Percentiles rank a stretch among this genome's conserved stretches.
Conservation (phyloP, 1,140 invertebrate genomes). For the Cotesia vestalis region DNA sequence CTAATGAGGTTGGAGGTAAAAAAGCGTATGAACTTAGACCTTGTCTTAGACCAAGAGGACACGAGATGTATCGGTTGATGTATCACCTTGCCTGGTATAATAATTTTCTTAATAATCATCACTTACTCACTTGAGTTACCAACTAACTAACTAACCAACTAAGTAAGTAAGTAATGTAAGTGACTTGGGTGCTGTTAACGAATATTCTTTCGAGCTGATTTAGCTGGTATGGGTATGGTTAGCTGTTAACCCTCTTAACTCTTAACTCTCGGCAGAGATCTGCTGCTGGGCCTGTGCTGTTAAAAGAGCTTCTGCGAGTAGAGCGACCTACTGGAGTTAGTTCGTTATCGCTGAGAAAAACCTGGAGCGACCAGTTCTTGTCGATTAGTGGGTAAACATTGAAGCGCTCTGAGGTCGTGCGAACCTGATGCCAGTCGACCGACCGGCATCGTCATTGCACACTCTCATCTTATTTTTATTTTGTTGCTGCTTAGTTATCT, state of each 20-base stretch:
- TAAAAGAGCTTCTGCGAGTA: too few species aligned
- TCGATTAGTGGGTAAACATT: conserved; percentile 56
- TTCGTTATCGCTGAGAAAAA: conserved; percentile 51
- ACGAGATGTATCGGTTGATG: too few species aligned
- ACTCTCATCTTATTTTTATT: not conserved
- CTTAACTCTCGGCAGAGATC: conserved; percentile 1
- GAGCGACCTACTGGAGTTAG: conserved; percentile 49
- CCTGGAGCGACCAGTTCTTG: conserved; percentile 54
- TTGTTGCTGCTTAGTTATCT: conserved; percentile 15
- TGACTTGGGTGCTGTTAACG: too few species aligned
- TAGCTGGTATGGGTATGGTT: too few species aligned
- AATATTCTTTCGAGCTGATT: too few species aligned
- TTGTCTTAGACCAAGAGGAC: too few species aligned
- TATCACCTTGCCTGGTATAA: too few species aligned
- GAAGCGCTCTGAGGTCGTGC: conserved; percentile 51
- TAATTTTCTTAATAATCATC: not conserved
- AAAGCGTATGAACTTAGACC: too few species aligned
- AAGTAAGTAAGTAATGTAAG: too few species aligned
- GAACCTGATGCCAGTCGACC: conserved; percentile 39
- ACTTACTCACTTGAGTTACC: not conserved
- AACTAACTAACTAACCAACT: too few species aligned
- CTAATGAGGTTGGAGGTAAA: too few species aligned
- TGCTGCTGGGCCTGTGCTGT: too few species aligned
- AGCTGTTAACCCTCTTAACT: not conserved
- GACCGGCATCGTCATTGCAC: conserved; percentile 26